These are phyloP conservation scores for Eurytoma adleriae DNA, from an alignment of 2,888 invertebrate species.

Conservation along the genomic window DNA sequence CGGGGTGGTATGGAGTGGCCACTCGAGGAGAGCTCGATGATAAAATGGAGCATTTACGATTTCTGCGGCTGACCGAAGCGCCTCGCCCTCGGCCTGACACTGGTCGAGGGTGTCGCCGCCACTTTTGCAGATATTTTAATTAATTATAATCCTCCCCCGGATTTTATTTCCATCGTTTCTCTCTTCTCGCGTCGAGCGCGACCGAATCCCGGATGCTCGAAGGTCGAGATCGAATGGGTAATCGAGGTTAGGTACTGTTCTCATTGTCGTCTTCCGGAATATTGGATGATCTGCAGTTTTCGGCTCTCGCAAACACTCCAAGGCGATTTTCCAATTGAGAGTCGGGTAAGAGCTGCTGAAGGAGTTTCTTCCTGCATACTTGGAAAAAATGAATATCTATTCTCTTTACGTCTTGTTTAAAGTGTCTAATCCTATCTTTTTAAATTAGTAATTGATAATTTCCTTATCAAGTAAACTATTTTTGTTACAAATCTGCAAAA, in stretches of 20 bases:
- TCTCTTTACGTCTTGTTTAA: no score
- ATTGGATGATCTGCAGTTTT: constrained; percentile 20
- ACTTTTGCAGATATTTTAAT: background rate
- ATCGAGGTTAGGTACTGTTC: constrained; percentile 22
- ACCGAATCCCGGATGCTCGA: background rate
- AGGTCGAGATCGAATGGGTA: constrained; percentile 20
- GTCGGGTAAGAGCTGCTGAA: background rate
- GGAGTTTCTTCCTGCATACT: no score
- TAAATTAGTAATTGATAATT: no score
- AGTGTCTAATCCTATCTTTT: no score
- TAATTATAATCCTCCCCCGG: constrained; percentile 21
- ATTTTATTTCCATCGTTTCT: background rate
- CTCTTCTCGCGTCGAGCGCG: background rate
- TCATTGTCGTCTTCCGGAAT: background rate
- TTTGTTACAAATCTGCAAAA: no score
- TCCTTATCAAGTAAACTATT: no score
- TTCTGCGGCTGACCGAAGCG: background rate
- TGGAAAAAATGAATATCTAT: no score
- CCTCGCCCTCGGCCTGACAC: background rate
- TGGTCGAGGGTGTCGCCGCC: background rate
- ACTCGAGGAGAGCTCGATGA: background rate
- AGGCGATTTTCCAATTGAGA: background rate
- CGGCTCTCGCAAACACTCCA: constrained; percentile 3
- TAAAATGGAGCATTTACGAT: constrained; percentile 15
- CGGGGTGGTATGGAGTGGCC: no score